These are phyloP conservation scores for Drosophila setifemur DNA, from an alignment of 1,140 invertebrate genomes.

Conservation along the genomic window DNA sequence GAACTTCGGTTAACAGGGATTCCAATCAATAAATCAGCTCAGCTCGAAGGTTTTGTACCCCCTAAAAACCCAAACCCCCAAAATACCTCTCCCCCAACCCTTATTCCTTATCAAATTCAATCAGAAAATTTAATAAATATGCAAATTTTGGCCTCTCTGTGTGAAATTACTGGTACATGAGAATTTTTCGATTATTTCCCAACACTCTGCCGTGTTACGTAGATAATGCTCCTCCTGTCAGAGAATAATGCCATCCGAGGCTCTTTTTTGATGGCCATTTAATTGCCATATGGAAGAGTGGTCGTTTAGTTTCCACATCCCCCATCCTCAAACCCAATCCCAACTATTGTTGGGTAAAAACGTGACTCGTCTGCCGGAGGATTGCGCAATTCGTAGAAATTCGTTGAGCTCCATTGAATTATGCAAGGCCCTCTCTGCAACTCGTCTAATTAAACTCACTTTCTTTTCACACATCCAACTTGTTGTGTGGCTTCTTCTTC, in stretches of 20 bases:
- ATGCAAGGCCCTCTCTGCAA: slow-evolving; percentile 65
- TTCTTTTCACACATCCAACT: slow-evolving; percentile 64
- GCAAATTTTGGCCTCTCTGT: slow-evolving; percentile 55
- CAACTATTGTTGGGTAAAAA: slow-evolving; percentile 11
- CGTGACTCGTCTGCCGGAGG: slow-evolving; percentile 15
- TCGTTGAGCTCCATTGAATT: slow-evolving; percentile 48
- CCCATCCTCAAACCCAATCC: no score
- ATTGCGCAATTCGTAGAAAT: slow-evolving; percentile 48
- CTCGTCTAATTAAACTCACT: slow-evolving; percentile 72
- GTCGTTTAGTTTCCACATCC: no score
- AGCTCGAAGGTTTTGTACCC: not conserved
- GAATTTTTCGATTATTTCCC: slow-evolving; percentile 62
- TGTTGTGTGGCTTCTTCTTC: not conserved
- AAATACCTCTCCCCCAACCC: slow-evolving; percentile 17
- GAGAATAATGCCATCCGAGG: not conserved
- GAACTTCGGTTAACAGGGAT: slow-evolving; percentile 13
- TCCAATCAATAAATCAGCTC: slow-evolving; percentile 38
- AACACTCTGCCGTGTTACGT: slow-evolving; percentile 14
- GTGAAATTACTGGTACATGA: slow-evolving; percentile 58
- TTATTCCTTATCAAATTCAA: slow-evolving; percentile 58
- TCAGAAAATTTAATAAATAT: slow-evolving; percentile 78
- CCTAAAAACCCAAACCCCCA: no score
- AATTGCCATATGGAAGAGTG: slow-evolving; percentile 37
- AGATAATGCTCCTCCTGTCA: slow-evolving; percentile 17
- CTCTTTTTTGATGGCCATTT: slow-evolving; percentile 43